Evolutionary conservation across 2,888 invertebrate species (phyloP).

Genomic region (Laothoe populi): DNA sequence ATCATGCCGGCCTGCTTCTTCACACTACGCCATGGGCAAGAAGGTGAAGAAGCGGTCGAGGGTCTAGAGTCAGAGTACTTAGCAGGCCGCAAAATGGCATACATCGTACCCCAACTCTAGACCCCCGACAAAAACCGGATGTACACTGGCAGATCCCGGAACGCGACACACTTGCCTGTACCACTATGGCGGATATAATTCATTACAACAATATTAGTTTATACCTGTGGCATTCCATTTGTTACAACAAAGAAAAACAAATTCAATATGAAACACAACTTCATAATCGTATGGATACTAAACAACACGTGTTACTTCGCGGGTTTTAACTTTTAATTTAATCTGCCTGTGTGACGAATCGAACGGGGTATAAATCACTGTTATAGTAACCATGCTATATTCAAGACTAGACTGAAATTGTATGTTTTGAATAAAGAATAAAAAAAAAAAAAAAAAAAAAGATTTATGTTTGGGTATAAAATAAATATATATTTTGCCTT

Average conservation of each 20-base stretch:
- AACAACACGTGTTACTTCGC: neutral
- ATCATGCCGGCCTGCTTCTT: too few species aligned
- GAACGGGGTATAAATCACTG: neutral
- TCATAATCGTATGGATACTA: neutral
- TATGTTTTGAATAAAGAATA: too few species aligned
- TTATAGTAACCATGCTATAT: neutral
- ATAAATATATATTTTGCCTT: neutral
- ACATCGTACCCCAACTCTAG: too few species aligned
- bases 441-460: too few species aligned
- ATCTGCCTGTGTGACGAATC: slow-evolving; percentile 7
- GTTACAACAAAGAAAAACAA: slow-evolving; percentile 46
- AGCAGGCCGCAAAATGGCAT: too few species aligned
- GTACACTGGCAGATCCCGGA: too few species aligned
- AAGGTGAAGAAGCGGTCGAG: too few species aligned
- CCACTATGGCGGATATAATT: too few species aligned
- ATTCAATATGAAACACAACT: slow-evolving; percentile 32
- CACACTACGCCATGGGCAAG: too few species aligned
- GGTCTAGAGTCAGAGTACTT: too few species aligned
- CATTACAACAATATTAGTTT: neutral
- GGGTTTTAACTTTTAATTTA: slow-evolving; percentile 18
- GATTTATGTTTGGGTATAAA: neutral
- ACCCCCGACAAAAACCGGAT: too few species aligned
- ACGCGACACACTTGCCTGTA: too few species aligned
- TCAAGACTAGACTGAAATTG: neutral
- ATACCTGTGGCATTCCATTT: slow-evolving; percentile 57